phyloP scores from a whole-genome alignment of 2,797 vertebrate species.

The Anisognathus igniventris region DNA sequence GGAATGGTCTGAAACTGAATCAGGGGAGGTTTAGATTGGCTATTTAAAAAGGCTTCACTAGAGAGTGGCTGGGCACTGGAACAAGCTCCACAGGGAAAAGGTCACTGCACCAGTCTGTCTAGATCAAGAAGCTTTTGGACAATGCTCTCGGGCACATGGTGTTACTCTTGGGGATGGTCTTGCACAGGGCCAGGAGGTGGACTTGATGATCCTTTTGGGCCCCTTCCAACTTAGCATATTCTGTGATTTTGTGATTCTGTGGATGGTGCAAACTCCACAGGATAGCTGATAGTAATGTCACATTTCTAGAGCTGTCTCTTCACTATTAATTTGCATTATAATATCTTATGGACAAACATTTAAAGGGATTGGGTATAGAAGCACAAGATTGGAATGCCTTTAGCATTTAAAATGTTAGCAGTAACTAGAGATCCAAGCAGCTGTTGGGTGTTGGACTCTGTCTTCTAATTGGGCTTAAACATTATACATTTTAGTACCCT shows the following conservation, averaged over 20 bases:
- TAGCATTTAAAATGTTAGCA: background rate
- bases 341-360: background rate
- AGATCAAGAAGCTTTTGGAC: background rate
- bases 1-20: background rate
- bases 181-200: background rate
- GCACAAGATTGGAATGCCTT: background rate
- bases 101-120: background rate
- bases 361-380: background rate
- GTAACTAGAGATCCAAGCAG: background rate
- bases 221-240: background rate
- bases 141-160: rapidly evolving
- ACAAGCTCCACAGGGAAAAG: background rate
- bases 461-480: background rate
- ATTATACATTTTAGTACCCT: background rate
- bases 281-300: background rate
- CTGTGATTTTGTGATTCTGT: background rate
- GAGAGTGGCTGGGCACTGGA: background rate
- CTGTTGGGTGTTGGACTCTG: background rate
- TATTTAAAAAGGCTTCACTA: background rate
- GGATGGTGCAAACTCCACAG: background rate
- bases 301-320: background rate
- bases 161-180: background rate
- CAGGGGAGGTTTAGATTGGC: background rate
- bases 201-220: background rate
- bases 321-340: background rate